phyloP scores from a whole-genome alignment of 2,113 vertebrate genomes.

The Corvus moneduloides region DNA sequence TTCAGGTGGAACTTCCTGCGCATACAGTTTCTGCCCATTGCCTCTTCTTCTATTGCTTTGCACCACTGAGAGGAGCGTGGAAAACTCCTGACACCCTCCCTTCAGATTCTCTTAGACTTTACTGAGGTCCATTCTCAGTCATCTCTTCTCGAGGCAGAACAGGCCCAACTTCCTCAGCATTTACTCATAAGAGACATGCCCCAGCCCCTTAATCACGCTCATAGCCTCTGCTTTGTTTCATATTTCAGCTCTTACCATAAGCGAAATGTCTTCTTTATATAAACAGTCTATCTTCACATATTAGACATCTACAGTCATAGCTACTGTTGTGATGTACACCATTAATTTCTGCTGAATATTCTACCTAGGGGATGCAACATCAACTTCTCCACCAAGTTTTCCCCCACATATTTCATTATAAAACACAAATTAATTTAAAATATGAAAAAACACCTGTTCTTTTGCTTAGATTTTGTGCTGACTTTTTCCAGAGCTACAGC shows the following conservation, averaged over 20 bases:
- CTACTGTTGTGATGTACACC: neutral
- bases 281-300: neutral
- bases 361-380: neutral
- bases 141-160: neutral
- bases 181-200: neutral
- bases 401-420: neutral
- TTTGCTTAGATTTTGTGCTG: neutral
- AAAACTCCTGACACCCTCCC: neutral
- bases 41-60: neutral
- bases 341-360: neutral
- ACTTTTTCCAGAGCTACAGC: neutral
- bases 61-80: neutral
- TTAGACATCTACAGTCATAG: neutral
- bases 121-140: neutral
- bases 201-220: neutral
- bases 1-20: neutral
- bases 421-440: neutral
- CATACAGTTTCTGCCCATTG: neutral
- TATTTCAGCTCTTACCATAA: neutral
- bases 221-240: neutral
- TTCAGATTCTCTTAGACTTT: neutral
- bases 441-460: neutral
- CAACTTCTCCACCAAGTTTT: neutral
- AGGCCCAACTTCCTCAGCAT: fast-evolving
- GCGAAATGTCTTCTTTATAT: neutral